Conservation (phyloP, 1,140 invertebrate species). For the Camponotus pennsylvanicus region DNA sequence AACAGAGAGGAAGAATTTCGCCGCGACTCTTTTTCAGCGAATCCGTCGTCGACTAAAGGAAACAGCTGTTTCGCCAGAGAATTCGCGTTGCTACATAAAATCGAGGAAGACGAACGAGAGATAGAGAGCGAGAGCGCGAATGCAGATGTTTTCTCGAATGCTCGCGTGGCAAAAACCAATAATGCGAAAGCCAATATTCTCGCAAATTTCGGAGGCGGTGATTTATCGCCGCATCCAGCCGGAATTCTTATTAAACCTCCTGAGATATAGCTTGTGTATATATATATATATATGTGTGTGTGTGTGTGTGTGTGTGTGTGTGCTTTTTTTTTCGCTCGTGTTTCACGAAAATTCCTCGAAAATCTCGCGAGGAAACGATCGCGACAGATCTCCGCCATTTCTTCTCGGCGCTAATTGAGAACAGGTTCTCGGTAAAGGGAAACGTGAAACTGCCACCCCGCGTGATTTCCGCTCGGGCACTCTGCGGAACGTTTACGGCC, state of each 20-base stretch:
- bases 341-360: not conserved
- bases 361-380: conserved; percentile 8
- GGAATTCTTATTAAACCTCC: conserved; percentile 46
- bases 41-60: conserved; percentile 13
- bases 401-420: conserved; percentile 1
- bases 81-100: conserved; percentile 18
- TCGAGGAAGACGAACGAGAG: conserved; percentile 41
- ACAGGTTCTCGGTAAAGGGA: not conserved
- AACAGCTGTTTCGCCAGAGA: conserved; percentile 38
- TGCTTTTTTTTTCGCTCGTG: not conserved
- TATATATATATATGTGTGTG: too few relatives aligned
- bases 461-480: not conserved
- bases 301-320: too few relatives aligned
- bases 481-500: conserved; percentile 65
- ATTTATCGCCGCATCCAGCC: conserved; percentile 53
- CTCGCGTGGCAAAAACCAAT: conserved; percentile 67
- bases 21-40: conserved; percentile 11
- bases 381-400: not conserved
- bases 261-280: not conserved
- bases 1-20: not conserved
- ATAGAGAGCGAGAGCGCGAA: conserved; percentile 51
- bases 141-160: conserved; percentile 59
- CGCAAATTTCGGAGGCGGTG: conserved; percentile 64
- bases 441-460: not conserved
- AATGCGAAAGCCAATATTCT: conserved; percentile 71